Base-by-base conservation (phyloP, 2,888 invertebrate species). In the Lordiphosa andalusiaca region DNA sequence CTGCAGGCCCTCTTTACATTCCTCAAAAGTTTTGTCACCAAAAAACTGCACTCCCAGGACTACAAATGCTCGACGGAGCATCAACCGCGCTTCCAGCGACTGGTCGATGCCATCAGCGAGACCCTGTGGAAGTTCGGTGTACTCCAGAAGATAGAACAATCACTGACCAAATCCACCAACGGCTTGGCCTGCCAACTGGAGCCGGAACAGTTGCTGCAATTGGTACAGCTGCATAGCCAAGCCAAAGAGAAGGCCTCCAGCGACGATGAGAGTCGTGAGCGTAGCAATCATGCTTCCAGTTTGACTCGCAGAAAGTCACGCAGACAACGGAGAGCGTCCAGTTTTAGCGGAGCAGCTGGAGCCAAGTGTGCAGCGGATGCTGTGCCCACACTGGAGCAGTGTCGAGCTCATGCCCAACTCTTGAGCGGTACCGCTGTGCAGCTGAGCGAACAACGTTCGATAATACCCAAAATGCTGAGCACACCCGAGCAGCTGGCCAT, bases 401-500 rank as follows among this genome's bases (percentile, higher is more conserved):
- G 50, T 30, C 56, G 70, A 0, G 76, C 64, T 0, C 64, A 73
- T 4, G 78, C 75, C 0, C 76, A 73, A 10, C n/a, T 70, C 4
- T 21, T 51, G 3, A 63, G 44, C 10, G 6, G 44, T 7, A 35
- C 12, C 4, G 21, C 3, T 12, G 21, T 36, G 2, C 19, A 35
- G 36, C n/a, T 19, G 16, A 7, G 25, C 1, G 37, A 13, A 10
- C 50, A 87, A 42, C 78, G 84, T 2, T 87, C 88, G 49, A 86
- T 89, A 9, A 85, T 90, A 59, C 84, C 86, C 0, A 88, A 87
- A 70, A 94, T 96, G 95, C 86, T 96, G 51, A 93, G 95, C 6
- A 92, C 94, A 30, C 94, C 94, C 0, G 93, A 93, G 69, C 93
- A 93, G 67, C 90, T 96, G 41, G 93, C 95, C n/a, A 92, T 93